Evolutionary conservation across 2,797 vertebrate species (phyloP), one percentile per base, ranked within the genome.

Genomic region (Rousettus madagascariensis): DNA sequence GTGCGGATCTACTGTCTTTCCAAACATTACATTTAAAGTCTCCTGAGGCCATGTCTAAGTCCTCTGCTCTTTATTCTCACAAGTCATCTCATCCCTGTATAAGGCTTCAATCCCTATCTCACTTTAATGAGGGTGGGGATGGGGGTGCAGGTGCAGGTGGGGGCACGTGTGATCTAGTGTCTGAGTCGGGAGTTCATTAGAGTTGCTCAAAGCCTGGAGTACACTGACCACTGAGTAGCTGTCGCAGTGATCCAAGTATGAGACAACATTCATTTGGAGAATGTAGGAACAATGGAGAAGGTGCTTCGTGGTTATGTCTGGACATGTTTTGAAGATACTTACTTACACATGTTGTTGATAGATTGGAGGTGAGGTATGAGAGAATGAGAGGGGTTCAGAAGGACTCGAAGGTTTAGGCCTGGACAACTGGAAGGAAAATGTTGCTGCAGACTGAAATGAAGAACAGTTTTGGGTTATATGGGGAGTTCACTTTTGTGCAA

Each of bases 211-310:
- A n/a, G 28, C 36, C 51, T 38, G 41, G 41, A 43, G 8, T 38
- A 38, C 15, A 26, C 30, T 24, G 24, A 41, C n/a, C 11, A 6
- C 9, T 4, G 38, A 10, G 17, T 12, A 49, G 16, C 38, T 1
- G 7, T 43, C 36, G 10, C 10, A 33, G 49, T 12, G 74, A 28
- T 30, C 16, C 17, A 28, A 71, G 57, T 9, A 30, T 46, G 49
- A 72, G 49, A 30, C 5, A 28, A 22, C 10, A 2, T 51, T 24
- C 8, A 0, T 22, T 2, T 9, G 4, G 41, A 46, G 24, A 66
- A 6, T 0, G 0, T 26, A 38, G 51, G 16, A 7, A 2, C 49
- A 26, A 3, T 5, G 13, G 51, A 20, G n/a, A 19, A 51, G 68
- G 0, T 7, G 79, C 16, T 51, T 69, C 30, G 0, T 10, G 36